Evolutionary conservation across 2,888 invertebrate genomes (phyloP).

Genomic region (Drosophila cracens): DNA sequence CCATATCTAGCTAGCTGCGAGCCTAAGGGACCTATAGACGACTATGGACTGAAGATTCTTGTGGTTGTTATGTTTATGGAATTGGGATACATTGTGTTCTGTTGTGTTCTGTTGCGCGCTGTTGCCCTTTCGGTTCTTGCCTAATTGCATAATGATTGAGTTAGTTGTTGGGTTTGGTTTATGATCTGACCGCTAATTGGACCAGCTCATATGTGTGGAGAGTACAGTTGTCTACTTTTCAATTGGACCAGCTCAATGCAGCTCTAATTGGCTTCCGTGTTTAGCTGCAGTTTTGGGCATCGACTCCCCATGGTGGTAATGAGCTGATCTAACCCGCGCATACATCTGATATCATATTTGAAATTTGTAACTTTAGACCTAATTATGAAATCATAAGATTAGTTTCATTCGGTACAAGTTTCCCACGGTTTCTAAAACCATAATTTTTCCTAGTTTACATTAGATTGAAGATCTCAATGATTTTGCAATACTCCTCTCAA

Average conservation of each 20-base stretch:
- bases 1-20: constrained; percentile 18
- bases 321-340: constrained; percentile 26
- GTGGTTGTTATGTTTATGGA: constrained; percentile 15
- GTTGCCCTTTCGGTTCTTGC: constrained; percentile 33
- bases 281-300: constrained; percentile 27
- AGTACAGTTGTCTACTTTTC: constrained; percentile 26
- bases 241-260: constrained; percentile 34
- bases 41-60: constrained; percentile 5
- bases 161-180: constrained; percentile 61
- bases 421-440: constrained; percentile 45
- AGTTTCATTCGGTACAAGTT: constrained; percentile 13
- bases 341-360: constrained; percentile 16
- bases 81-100: constrained; percentile 11
- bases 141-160: constrained; percentile 77
- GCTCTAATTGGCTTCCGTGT: constrained; percentile 50
- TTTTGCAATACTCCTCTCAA: constrained; percentile 20
- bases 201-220: constrained; percentile 17
- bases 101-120: constrained; percentile 5
- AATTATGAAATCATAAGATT: constrained; percentile 19
- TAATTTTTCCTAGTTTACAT: background rate
- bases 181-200: constrained; percentile 77
- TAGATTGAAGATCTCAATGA: background rate
- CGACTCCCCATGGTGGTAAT: constrained; percentile 67
- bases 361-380: constrained; percentile 3
- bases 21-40: constrained; percentile 14